Conservation (phyloP, 37 sponge, comb jelly and placozoan genomes). For the Halichondria panicea region DNA sequence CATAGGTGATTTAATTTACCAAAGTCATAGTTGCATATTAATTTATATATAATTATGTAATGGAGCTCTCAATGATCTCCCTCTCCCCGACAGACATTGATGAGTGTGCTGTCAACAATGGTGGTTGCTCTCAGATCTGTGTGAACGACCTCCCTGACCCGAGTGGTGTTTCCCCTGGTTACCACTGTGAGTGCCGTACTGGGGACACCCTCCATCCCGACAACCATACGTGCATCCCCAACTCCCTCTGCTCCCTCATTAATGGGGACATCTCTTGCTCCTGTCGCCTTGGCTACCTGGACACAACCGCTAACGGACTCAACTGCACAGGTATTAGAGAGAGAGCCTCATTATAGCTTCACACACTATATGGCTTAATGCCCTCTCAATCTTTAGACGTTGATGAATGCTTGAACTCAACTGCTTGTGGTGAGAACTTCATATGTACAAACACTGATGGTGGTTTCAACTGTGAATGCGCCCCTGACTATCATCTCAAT, state of each 20-base stretch:
- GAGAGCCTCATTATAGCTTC: background rate
- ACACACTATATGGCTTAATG: too few species aligned
- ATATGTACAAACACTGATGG: conserved; percentile 24
- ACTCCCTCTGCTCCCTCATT: conserved; percentile 29
- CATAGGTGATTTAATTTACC: conserved; percentile 17
- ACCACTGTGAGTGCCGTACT: conserved; percentile 37
- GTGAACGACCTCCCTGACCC: conserved; percentile 31
- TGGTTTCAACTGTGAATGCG: conserved; percentile 12
- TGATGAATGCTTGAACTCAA: conserved; percentile 25
- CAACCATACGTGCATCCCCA: conserved; percentile 2
- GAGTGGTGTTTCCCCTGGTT: too few species aligned
- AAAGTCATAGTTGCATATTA: too few species aligned
- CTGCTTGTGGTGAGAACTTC: background rate
- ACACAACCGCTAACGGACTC: too few species aligned
- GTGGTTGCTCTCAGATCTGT: conserved; percentile 24
- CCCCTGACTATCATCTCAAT: background rate
- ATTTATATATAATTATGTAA: background rate
- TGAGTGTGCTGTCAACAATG: conserved; percentile 32
- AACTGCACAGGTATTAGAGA: too few species aligned
- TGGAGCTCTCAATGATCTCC: too few species aligned
- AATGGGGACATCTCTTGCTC: conserved; percentile 24
- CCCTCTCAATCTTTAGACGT: too few species aligned
- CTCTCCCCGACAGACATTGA: conserved; percentile 22
- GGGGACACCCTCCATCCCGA: conserved; percentile 25
- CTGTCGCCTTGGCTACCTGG: conserved; percentile 28